phyloP scores from a whole-genome alignment of 1,140 invertebrate species.

The Habropoda laboriosa region DNA sequence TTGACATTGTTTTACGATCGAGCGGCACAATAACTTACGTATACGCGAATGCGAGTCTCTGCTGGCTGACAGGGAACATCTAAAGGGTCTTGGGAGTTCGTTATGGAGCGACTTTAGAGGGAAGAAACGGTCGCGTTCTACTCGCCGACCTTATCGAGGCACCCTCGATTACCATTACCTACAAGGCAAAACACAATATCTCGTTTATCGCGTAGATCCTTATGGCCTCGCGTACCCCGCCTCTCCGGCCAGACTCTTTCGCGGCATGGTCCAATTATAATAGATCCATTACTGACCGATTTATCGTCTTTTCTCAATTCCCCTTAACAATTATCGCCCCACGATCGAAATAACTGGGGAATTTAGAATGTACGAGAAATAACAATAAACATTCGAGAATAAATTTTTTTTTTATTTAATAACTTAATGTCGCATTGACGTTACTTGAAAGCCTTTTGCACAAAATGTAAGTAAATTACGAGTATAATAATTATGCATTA shows the following conservation, averaged over 20 bases:
- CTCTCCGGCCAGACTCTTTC: conserved; percentile 2
- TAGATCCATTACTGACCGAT: conserved; percentile 42
- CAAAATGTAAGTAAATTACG: too few species aligned
- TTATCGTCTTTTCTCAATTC: conserved; percentile 16
- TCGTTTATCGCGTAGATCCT: conserved; percentile 42
- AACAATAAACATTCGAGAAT: too few species aligned
- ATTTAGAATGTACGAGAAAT: too few species aligned
- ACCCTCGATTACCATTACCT: conserved; percentile 52
- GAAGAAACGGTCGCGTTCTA: conserved; percentile 9
- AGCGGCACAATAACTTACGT: conserved; percentile 30
- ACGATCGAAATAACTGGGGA: background rate
- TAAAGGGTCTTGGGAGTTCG: conserved; percentile 39
- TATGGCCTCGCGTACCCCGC: conserved; percentile 13
- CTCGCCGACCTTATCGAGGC: conserved; percentile 44
- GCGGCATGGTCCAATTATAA: conserved; percentile 38
- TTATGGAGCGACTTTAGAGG: conserved; percentile 32
- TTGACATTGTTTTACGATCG: conserved; percentile 51
- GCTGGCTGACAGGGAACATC: conserved; percentile 24
- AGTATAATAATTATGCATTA: too few species aligned
- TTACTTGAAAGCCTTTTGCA: too few species aligned
- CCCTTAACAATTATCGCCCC: background rate
- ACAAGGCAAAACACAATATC: conserved; percentile 32
- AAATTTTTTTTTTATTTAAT: too few species aligned
- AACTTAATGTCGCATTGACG: too few species aligned
- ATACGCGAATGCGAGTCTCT: conserved; percentile 18